Evolutionary conservation across 2,113 vertebrate species (phyloP), one percentile per base, ranked within the genome.

Genomic region (Cyprinus carpio): DNA sequence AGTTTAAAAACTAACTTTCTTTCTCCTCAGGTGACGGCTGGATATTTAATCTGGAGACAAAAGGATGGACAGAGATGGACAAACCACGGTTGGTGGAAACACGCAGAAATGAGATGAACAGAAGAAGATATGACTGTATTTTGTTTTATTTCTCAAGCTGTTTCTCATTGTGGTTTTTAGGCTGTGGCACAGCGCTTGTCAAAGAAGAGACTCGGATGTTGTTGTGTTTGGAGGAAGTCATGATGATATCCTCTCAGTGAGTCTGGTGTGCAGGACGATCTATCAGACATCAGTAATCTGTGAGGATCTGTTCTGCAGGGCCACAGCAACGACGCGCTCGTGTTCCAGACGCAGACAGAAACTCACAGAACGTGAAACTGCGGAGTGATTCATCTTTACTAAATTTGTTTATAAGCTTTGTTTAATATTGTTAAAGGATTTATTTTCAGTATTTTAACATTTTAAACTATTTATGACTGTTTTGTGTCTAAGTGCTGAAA

Each of bases 171-270:
- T n/a, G n/a, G n/a, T 5, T 23, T 1, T 4, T n/a, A 94, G 97
- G 88, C 92, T 98, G 90, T 99, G 98, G 98, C 97, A 99, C 88
- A 97, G 96, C 7, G 96, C 97, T 9, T 97, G 96, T 90, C 91
- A 94, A 4, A 96, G 96, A 27, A 97, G 95, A 91, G 97, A 98
- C 89, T 95, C 94, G 86, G 97, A 98, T 87, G 96, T 98, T 86
- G 93, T 99, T 91, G 97, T 98, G 88, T 99, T 99, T 90, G 97
- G 97, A 87, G 98, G 98, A 85, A 98, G 98, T 90, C 98, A 97
- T 90, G 97, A 99, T 91, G 96, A 97, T 91, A 92, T 99, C 88
- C 95, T 98, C 51, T 96, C 96, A 31, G 94, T 97, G 79, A n/a
- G 97, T 99, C 43, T 2, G 43, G 23, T 6, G 23, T 9, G 20